Conservation (phyloP, 2,113 vertebrate species). For the Ptilonorhynchus violaceus region DNA sequence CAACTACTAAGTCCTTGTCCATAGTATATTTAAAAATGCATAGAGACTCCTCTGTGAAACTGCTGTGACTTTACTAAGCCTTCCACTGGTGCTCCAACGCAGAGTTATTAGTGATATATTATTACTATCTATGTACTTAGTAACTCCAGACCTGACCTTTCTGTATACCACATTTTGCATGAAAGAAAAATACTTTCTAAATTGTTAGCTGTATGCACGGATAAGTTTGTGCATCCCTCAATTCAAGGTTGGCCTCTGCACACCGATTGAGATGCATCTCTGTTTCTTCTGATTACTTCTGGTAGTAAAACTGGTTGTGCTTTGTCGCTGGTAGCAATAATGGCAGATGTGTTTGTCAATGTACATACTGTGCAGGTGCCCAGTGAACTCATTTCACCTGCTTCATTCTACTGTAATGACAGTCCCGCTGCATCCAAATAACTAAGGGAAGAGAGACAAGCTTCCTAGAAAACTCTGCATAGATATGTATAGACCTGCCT, state of each 20-base stretch:
- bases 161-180: background rate
- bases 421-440: background rate
- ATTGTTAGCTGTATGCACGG: background rate
- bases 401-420: background rate
- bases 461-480: background rate
- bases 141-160: background rate
- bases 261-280: background rate
- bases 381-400: background rate
- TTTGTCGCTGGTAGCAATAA: background rate
- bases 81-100: background rate
- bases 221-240: background rate
- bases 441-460: background rate
- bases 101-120: background rate
- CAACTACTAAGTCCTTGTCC: background rate
- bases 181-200: background rate
- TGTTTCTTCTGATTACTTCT: background rate
- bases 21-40: background rate
- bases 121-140: background rate
- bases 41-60: background rate
- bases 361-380: background rate
- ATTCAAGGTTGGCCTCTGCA: background rate
- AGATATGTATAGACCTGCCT: background rate
- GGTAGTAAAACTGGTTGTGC: background rate
- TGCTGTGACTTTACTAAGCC: background rate
- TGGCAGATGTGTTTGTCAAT: background rate